Evolutionary conservation across 2,113 vertebrate species (phyloP).

Genomic region (Columbina picui): DNA sequence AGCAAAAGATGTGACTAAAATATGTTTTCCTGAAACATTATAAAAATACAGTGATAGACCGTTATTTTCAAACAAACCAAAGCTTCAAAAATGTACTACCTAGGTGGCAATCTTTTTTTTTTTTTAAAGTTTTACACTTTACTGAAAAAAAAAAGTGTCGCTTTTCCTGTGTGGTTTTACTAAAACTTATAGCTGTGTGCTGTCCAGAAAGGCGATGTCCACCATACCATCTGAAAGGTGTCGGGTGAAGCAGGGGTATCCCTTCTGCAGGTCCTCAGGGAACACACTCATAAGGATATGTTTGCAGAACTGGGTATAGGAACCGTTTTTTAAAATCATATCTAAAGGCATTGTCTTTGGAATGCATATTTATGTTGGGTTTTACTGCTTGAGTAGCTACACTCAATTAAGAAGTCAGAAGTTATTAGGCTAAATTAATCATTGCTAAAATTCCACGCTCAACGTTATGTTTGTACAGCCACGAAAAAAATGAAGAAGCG

Average conservation of each 20-base stretch:
- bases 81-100: not conserved
- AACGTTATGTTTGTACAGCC: not conserved
- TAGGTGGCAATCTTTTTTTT: not conserved
- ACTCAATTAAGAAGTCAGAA: conserved; percentile 37
- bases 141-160: not conserved
- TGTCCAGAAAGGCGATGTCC: too few species aligned
- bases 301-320: not conserved
- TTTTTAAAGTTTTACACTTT: not conserved
- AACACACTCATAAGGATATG: not conserved
- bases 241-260: not conserved
- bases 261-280: not conserved
- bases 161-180: rapidly evolving
- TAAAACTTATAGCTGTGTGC: rapidly evolving
- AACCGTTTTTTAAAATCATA: not conserved
- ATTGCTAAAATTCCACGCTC: not conserved
- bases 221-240: not conserved
- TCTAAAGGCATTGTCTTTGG: not conserved
- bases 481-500: not conserved
- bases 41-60: not conserved
- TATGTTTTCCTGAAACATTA: not conserved
- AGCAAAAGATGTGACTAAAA: not conserved
- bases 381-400: conserved; percentile 26
- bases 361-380: not conserved
- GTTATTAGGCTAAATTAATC: not conserved
- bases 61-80: not conserved